These are phyloP conservation scores for Cuniculus paca DNA, from an alignment of 2,797 vertebrate species.

Conservation along the genomic window DNA sequence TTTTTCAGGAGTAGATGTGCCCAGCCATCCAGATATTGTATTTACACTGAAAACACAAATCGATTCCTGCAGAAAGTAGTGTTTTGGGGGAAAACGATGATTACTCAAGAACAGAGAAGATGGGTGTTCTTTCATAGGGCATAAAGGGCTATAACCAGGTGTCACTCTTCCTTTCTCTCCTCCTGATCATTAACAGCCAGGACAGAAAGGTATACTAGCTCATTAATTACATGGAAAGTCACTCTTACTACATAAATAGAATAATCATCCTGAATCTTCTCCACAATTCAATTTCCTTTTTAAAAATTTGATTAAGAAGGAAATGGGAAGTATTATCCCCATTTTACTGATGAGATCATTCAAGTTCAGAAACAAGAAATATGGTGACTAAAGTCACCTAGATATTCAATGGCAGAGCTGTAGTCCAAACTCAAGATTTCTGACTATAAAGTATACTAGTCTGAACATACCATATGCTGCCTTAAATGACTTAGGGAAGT, in stretches of 20 bases:
- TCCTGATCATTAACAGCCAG: not conserved
- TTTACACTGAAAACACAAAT: not conserved
- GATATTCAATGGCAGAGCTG: not conserved
- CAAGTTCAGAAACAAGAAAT: not conserved
- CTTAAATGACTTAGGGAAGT: not conserved
- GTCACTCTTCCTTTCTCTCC: not conserved
- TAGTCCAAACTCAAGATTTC: not conserved
- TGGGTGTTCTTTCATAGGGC: not conserved
- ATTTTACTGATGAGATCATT: slow-evolving; percentile 36
- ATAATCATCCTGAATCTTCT: not conserved
- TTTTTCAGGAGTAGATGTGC: not conserved
- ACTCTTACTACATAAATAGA: not conserved
- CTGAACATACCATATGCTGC: not conserved
- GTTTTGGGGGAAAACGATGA: slow-evolving; percentile 33
- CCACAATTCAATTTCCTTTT: not conserved
- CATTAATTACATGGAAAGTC: slow-evolving; percentile 32
- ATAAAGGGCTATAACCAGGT: not conserved
- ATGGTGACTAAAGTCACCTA: not conserved
- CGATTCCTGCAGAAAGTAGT: not conserved
- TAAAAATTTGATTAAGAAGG: not conserved
- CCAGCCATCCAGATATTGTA: not conserved
- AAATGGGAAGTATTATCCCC: not conserved
- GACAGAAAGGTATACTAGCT: not conserved
- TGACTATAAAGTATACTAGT: not conserved
- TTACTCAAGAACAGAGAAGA: not conserved